Evolutionary conservation across 2,797 vertebrate genomes (phyloP).

Genomic region (Hephaestus fuliginosus): DNA sequence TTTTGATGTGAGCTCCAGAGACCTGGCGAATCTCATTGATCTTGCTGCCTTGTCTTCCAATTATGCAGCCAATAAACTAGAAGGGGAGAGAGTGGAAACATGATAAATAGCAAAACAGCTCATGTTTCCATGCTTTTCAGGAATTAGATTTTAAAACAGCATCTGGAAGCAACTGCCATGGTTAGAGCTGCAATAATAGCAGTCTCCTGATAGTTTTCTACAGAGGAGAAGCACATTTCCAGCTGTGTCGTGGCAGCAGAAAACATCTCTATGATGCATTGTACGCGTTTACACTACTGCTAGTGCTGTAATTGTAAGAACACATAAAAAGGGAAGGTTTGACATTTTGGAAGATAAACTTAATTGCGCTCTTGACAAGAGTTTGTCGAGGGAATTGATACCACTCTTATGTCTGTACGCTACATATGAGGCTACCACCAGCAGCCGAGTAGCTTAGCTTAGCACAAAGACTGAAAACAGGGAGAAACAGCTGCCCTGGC

Average conservation of each 20-base stretch:
- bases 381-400: neutral
- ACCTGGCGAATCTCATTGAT: constrained; percentile 99
- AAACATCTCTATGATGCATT: constrained; percentile 1
- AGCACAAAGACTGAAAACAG: constrained; percentile 11
- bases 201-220: neutral
- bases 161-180: neutral
- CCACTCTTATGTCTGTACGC: neutral
- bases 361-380: neutral
- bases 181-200: neutral
- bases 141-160: constrained; percentile 45
- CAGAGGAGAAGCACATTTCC: constrained; percentile 9
- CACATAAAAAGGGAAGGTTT: neutral
- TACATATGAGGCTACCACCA: neutral
- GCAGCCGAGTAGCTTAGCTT: neutral
- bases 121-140: constrained; percentile 42
- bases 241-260: constrained; percentile 3
- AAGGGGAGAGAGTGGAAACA: constrained; percentile 46
- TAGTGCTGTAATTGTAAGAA: neutral
- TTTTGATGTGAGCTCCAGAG: constrained; percentile 98
- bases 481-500: constrained; percentile 4
- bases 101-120: constrained; percentile 60
- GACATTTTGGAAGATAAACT: constrained; percentile 2
- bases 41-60: constrained; percentile 98
- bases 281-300: neutral
- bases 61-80: constrained; percentile 97